A percentile compares a stretch with the other conserved stretches of the same genome.
Conservation (phyloP, 2,797 vertebrate genomes). For the Leptatherina wallacei region DNA sequence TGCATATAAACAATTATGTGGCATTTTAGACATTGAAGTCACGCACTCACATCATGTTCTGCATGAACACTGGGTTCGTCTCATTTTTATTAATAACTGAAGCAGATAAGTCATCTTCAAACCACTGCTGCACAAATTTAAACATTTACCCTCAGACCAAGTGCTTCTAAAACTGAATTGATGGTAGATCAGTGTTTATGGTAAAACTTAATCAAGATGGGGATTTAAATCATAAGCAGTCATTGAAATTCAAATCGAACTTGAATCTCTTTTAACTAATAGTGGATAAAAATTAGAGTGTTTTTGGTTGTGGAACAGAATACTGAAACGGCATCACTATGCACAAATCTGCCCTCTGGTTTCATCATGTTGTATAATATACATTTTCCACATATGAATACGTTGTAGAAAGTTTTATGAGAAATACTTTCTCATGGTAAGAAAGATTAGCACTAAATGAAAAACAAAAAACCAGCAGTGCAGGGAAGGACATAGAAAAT, state of each 20-base stretch:
- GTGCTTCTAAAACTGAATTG: conserved; percentile 16
- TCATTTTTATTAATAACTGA: conserved; percentile 22
- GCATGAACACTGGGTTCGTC: conserved; percentile 9
- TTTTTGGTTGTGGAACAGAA: background rate
- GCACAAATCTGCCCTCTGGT: conserved; percentile 35
- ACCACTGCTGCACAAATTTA: conserved; percentile 6
- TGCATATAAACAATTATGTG: conserved; percentile 19
- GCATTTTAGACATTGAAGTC: conserved; percentile 31
- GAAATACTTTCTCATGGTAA: conserved; percentile 50
- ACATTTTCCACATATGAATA: conserved; percentile 20
- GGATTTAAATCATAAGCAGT: conserved; percentile 2
- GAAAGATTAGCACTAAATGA: conserved; percentile 20
- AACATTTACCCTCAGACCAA: conserved; percentile 21
- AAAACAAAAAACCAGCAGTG: conserved; percentile 6
- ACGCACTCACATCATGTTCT: conserved; percentile 18
- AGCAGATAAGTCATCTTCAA: conserved; percentile 30
- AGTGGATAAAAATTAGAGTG: conserved; percentile 16
- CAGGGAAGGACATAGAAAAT: conserved; percentile 26
- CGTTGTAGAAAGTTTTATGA: conserved; percentile 26
- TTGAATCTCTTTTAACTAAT: background rate
- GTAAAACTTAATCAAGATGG: conserved; percentile 3
- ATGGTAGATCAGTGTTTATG: conserved; percentile 1
- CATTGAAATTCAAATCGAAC: conserved; percentile 16
- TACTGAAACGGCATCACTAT: conserved; percentile 29
- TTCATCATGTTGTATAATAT: conserved; percentile 28